A percentile compares a stretch with the other conserved stretches of the same genome.
These are phyloP conservation scores for Lacanobia oleracea DNA, from an alignment of 2,888 invertebrate genomes.

Conservation along the genomic window DNA sequence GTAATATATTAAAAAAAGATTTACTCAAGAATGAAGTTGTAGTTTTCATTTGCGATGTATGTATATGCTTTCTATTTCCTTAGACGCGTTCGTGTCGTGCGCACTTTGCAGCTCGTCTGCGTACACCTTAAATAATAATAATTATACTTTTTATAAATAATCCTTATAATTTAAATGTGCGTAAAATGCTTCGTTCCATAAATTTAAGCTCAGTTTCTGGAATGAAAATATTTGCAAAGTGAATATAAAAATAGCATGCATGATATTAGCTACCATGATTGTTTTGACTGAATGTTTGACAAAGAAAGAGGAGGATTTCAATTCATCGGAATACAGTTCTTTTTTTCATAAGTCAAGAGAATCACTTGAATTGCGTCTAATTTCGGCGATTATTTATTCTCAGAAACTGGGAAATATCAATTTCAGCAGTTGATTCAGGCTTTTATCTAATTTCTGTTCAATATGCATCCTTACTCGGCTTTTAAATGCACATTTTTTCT, in stretches of 20 bases:
- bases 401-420: too few species aligned
- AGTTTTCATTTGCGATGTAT: conserved; percentile 33
- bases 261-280: too few species aligned
- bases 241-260: too few species aligned
- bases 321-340: too few species aligned
- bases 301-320: too few species aligned
- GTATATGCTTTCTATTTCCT: conserved; percentile 5
- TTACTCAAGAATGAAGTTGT: conserved; percentile 10
- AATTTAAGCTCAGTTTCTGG: too few species aligned
- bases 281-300: too few species aligned
- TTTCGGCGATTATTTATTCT: not conserved
- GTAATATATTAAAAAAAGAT: not conserved
- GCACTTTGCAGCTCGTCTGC: conserved; percentile 29
- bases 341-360: too few species aligned
- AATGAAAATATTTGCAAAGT: too few species aligned
- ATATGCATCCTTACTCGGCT: not conserved
- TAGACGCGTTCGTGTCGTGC: conserved; percentile 15
- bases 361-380: too few species aligned
- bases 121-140: conserved; percentile 48
- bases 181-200: not conserved
- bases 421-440: not conserved
- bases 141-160: not conserved
- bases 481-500: conserved; percentile 5
- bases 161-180: conserved; percentile 1
- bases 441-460: not conserved